Conservation (phyloP, 2,797 vertebrate species). For the Coregonus ussuriensis region DNA sequence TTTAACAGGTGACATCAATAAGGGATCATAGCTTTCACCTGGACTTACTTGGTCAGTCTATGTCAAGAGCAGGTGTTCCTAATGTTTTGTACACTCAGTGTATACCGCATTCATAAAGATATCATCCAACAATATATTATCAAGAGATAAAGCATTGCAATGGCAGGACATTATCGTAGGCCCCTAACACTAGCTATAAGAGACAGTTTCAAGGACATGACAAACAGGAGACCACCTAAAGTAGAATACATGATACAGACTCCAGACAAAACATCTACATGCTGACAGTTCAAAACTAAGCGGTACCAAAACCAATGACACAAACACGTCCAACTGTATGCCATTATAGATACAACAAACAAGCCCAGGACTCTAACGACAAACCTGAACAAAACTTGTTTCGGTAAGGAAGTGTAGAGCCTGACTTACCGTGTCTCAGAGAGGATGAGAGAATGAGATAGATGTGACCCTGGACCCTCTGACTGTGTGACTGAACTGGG, state of each 20-base stretch:
- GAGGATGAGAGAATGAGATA: constrained; percentile 16
- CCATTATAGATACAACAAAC: neutral
- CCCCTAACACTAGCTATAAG: no score
- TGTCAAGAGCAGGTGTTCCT: no score
- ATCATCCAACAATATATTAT: neutral
- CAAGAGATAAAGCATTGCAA: neutral
- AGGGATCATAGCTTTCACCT: no score
- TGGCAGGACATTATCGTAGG: no score
- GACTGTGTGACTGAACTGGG: constrained; percentile 58
- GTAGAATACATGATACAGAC: neutral
- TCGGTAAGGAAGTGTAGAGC: neutral
- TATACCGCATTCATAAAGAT: neutral
- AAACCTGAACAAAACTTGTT: no score
- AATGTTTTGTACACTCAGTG: neutral
- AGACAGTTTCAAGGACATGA: no score
- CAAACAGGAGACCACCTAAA: neutral
- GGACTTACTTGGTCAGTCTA: no score
- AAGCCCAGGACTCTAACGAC: neutral
- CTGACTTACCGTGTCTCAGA: constrained; percentile 48
- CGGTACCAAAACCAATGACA: neutral
- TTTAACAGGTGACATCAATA: no score
- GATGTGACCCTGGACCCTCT: constrained; percentile 61
- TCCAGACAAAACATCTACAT: neutral
- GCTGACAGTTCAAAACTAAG: neutral
- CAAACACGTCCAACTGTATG: neutral